Percentiles rank a stretch among this genome's conserved stretches.
phyloP scores from a whole-genome alignment of 2,797 vertebrate genomes.

The Xiphorhynchus erythropygius region DNA sequence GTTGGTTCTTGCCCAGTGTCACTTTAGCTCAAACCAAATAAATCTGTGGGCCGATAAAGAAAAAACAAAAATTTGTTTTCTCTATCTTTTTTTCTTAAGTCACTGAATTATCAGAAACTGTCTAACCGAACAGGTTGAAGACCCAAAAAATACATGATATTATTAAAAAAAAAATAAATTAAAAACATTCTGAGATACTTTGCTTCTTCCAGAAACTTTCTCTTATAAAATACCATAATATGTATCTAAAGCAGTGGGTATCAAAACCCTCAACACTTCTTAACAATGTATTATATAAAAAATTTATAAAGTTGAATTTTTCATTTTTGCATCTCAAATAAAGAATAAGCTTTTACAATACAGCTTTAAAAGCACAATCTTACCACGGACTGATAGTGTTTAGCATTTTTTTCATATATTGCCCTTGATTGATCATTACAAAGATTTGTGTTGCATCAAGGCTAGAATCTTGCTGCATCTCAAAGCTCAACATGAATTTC shows the following conservation, averaged over 20 bases:
- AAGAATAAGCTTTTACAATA: neutral
- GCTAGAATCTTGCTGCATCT: neutral
- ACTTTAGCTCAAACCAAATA: neutral
- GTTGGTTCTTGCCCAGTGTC: neutral
- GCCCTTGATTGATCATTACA: neutral
- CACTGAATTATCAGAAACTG: neutral
- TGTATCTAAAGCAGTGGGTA: neutral
- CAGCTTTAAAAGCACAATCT: neutral
- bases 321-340: neutral
- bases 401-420: neutral
- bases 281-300: neutral
- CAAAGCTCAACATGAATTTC: slow-evolving; percentile 22
- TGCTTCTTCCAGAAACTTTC: neutral
- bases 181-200: neutral
- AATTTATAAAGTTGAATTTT: neutral
- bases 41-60: neutral
- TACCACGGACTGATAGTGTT: neutral
- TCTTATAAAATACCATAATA: neutral
- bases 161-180: neutral
- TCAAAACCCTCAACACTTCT: neutral
- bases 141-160: neutral
- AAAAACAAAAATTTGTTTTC: neutral
- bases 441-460: neutral
- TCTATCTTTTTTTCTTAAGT: neutral
- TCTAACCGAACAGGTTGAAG: neutral